Base-by-base conservation (phyloP, 2,113 vertebrate species). In the Corynorhinus townsendii region DNA sequence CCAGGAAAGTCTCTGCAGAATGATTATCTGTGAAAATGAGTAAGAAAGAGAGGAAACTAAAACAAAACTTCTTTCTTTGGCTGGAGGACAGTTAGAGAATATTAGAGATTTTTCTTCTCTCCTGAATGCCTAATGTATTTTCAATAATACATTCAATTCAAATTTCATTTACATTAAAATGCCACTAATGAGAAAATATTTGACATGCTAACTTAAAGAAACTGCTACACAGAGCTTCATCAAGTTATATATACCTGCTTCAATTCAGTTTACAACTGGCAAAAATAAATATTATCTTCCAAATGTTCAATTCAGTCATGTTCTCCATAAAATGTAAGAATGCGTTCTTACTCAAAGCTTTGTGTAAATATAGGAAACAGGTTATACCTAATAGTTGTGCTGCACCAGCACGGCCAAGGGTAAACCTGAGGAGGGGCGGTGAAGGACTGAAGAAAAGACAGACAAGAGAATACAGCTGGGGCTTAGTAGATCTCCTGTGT, bases 131-230 rank as follows among this genome's bases (percentile, higher is more conserved):
- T 1, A 82, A 2, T 12, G n/a, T 66, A 8, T 94, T 96, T 96
- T 62, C 19, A 76, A 3, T 2, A 49, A 0, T 35, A 0, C 35
- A 45, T 90, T 92, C 0, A 91, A 47, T 56, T 96, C 43, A 89
- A 82, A 93, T 85, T 88, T 4, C 1, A 49, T 95, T 93, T 94
- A 30, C 91, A 90, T 84, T 96, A 83, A 87, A 93, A 94, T 66
- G 2, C 0, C 24, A 83, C 52, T 85, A 90, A 79, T 92, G 16
- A 91, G 73, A 91, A 96, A 64, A 84, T 11, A 81, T 66, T 11
- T 93, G 6, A n/a, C n/a, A 0, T 94, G 33, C 14, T 89, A 7
- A 11, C 76, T 47, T 6, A 49, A 72, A 66, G 90, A 76, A 86
- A 86, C 2, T n/a, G 28, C 19, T 30, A 6, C 5, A 91, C 4